Base-by-base conservation (phyloP, 2,888 invertebrate genomes). In the Cheilosia vernalis region DNA sequence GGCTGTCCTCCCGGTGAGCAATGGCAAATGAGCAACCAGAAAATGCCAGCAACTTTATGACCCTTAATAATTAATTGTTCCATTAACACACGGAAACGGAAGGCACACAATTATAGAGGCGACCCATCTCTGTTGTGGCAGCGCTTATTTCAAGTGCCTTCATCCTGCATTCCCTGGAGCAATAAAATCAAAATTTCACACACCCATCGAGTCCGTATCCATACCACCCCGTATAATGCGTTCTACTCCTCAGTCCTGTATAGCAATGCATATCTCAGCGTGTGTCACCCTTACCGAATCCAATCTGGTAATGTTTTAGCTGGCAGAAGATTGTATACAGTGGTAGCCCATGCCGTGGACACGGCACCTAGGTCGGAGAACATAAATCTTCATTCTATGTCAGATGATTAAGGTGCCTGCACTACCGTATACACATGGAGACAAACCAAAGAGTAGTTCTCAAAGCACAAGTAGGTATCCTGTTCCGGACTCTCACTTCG, bases 371-470 rank as follows among this genome's bases (percentile, higher is more conserved):
- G 80, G 67, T 72, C 55, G 55, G 40, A 49, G 76, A 61, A 72
- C 80, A 85, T 85, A 85, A 85, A 85, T 85, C 85, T 85, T 85
- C 80, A 85, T 85, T 81, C 58, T 47, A 81, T 27, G 76, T 85
- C 85, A 81, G 70, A 70, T 85, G 76, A 76, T 76, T 80, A 76
- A 80, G 76, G 84, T 66, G 64, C 69, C 64, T 53, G 55, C 42
- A 55, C 55, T 51, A 60, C 24, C 4, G 19, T 13, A 33, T 6
- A 6, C 4, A 42, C 9, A 10, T 15, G 44, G 24, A 19, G 15
- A 56, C 40, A 61, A 2, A 33, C 40, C n/a, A 30, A 44, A 27
- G 30, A 67, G 55, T 19, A 61, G 33, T 9, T 44, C 44, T 30
- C 55, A 79, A 53, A 82, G 77, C 67, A 63, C 42, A 58, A 76